Base-by-base conservation (phyloP, 2,797 vertebrate genomes). In the Liparis tanakae region DNA sequence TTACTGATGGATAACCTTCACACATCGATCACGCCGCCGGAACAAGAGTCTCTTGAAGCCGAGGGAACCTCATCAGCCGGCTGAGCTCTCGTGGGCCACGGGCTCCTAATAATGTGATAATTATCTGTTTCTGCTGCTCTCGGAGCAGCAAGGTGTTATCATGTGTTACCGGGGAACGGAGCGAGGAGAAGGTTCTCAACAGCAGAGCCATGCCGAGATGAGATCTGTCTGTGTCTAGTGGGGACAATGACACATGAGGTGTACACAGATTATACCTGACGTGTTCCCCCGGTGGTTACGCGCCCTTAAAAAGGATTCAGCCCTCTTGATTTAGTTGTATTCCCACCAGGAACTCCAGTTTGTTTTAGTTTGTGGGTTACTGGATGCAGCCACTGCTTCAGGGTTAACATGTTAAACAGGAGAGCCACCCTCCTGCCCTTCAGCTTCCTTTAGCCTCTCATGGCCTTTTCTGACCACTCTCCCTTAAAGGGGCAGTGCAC, bases 1-100 rank as follows among this genome's bases (percentile, higher is more conserved):
- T 88, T 87, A 82, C 73, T 85, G 75, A 80, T 82, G 64, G 76
- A 87, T 88, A 85, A 88, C 81, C 85, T 88, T 88, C 70, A 80
- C 75, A 84, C 85, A 85, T 89, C 82, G 85, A 88, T 89, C 80
- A 36, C 33, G 37, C 51, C 10, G 25, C 62, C 57, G 74, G 84
- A 84, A 79, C 80, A 72, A 68, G 72, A 76, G 66, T 70, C 61
- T 80, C 41, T 41, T 76, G 30, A 67, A 72, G 59, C 65, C 10
- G 36, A 22, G 37, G 62, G 43, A 74, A 76, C 74, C 64, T 78
- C 67, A 77, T 82, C 79, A 75, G 54, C 55, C 36, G 55, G 53
- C 54, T 17, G 15, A 67, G 59, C 55, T 63, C 44, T 63, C 36
- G 79, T 41, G 44, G 22, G 20, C 54, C 30, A 3, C 53, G 37